Evolutionary conservation across 1,140 invertebrate genomes (phyloP), one percentile per base, ranked within the genome.

Genomic region (Heliconius himera): DNA sequence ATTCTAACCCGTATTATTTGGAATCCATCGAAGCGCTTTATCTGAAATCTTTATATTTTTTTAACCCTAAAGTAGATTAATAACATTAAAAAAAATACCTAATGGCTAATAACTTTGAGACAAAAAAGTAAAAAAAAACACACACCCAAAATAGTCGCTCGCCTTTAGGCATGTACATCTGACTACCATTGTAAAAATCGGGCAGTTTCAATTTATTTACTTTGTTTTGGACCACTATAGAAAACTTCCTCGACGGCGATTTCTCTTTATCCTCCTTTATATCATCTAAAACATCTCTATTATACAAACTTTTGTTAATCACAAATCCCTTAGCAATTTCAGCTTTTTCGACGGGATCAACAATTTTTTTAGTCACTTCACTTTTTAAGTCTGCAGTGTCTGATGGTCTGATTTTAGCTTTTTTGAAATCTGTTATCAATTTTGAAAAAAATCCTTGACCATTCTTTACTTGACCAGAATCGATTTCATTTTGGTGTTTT

Each of bases 131-230:
- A 29, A 29, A 22, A 66, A 29, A 36, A n/a, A 38, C 1, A 93
- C 91, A 73, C 84, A 94, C 93, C 93, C 91, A 93, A 81, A 87
- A 94, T 20, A 94, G 76, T 20, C 82, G 86, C 79, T 94, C 89
- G 66, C 93, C 93, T 8, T 89, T 89, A 2, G 90, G 89, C 90
- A 93, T 93, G 70, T 56, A 85, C 91, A 92, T 90, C 81, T 93
- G 78, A 74, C 92, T 94, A 16, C 93, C 93, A 70, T 83, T 85
- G 60, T 93, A 92, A 78, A 56, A 80, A 1, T 82, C 73, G 3
- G 91, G 91, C 51, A 86, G n/a, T 74, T 81, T 91, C 49, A 94
- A 76, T 29, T 82, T 87, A 73, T 92, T 80, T 20, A 85, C 83
- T n/a, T 85, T 87, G 82, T 85, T 88, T 29, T 81, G 70, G 26